phyloP scores from a whole-genome alignment of 2,797 vertebrate genomes.

The Helostoma temminkii region DNA sequence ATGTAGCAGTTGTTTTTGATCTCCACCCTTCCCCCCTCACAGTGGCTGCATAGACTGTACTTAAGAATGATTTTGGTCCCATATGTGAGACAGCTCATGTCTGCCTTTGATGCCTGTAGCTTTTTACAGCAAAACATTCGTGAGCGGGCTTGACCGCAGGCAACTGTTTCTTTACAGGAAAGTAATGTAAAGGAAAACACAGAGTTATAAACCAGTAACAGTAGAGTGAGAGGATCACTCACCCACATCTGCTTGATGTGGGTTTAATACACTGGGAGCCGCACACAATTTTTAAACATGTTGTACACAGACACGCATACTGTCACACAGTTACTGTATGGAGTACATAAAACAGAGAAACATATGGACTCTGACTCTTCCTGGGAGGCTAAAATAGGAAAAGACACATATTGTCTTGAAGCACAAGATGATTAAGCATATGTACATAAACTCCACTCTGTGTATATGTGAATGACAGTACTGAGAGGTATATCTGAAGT shows the following conservation, averaged over 20 bases:
- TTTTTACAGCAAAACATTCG: conserved; percentile 41
- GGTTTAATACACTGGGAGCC: conserved; percentile 49
- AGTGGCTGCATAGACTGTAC: conserved; percentile 39
- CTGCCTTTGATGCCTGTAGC: conserved; percentile 59
- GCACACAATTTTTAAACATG: conserved; percentile 45
- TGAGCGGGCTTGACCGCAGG: conserved; percentile 53
- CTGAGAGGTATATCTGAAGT: neutral
- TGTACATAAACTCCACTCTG: neutral
- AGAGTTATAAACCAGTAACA: conserved; percentile 44
- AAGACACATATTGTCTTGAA: conserved; percentile 20
- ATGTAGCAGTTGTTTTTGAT: conserved; percentile 46
- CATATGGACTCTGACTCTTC: neutral
- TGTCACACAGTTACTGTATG: neutral
- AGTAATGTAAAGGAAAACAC: conserved; percentile 63
- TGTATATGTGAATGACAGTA: conserved; percentile 2
- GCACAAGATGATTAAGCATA: neutral
- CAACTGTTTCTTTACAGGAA: conserved; percentile 46
- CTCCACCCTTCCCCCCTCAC: conserved; percentile 2
- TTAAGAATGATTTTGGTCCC: conserved; percentile 31
- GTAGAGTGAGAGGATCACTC: conserved; percentile 40
- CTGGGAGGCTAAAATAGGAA: conserved; percentile 10
- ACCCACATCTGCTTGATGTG: conserved; percentile 62
- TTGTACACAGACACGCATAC: conserved; percentile 26
- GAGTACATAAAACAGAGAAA: neutral
- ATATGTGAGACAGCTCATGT: conserved; percentile 69